Evolutionary conservation across 2,113 vertebrate species (phyloP).

Genomic region (Turnix velox): DNA sequence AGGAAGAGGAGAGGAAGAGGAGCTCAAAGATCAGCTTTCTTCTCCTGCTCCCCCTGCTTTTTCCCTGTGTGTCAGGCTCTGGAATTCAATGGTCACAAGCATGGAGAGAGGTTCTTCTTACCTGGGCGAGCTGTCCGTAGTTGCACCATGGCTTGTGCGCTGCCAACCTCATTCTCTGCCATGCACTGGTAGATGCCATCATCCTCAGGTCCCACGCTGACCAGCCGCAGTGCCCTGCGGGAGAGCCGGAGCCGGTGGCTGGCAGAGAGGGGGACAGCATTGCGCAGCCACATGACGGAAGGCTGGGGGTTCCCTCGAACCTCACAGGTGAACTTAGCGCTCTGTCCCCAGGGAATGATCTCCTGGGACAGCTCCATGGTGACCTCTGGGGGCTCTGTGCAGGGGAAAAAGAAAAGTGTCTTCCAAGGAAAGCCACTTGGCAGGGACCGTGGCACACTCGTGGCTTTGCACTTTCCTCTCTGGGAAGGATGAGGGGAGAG

Average conservation of each 20-base stretch:
- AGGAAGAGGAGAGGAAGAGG: not conserved
- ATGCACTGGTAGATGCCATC: constrained; percentile 96
- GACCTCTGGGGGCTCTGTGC: constrained; percentile 89
- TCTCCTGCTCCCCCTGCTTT: not conserved
- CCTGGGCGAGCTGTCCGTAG: constrained; percentile 81
- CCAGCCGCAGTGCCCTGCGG: constrained; percentile 72
- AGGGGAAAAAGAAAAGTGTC: not conserved
- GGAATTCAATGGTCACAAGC: rapidly evolving
- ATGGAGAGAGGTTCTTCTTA: constrained; percentile 52
- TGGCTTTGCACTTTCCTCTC: not conserved
- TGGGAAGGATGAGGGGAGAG: not conserved
- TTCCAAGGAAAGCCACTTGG: not conserved
- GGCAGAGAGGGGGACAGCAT: constrained; percentile 78
- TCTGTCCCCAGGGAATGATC: constrained; percentile 84
- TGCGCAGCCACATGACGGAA: constrained; percentile 88
- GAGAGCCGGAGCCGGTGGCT: constrained; percentile 82
- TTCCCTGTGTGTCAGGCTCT: not conserved
- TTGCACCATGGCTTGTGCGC: constrained; percentile 86
- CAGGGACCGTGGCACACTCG: rapidly evolving
- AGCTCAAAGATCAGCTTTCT: not conserved
- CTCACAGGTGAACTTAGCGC: constrained; percentile 87
- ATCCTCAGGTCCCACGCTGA: constrained; percentile 85
- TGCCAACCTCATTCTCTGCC: constrained; percentile 93
- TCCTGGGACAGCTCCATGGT: constrained; percentile 88
- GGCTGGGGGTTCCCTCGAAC: constrained; percentile 88